Percentiles rank a stretch among this genome's conserved stretches.
Evolutionary conservation across 1,140 invertebrate species (phyloP).

Genomic region (Micrasema minimum): DNA sequence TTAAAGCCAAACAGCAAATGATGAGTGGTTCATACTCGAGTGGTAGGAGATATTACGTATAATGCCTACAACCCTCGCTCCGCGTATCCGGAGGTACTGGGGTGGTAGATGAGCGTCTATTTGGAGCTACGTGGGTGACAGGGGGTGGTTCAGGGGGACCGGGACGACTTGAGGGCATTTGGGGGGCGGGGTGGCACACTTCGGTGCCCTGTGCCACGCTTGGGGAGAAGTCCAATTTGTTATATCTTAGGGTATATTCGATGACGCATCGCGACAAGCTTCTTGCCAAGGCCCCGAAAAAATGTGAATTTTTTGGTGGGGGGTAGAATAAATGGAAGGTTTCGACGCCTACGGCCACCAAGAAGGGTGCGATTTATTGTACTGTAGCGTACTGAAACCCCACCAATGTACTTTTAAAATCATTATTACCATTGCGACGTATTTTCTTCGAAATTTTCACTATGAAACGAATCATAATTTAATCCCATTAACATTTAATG

Average conservation of each 20-base stretch:
- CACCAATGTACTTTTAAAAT: neutral
- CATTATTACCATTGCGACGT: no score
- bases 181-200: constrained; percentile 23
- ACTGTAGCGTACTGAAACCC: no score
- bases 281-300: constrained; percentile 45
- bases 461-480: no score
- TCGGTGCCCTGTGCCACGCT: constrained; percentile 25
- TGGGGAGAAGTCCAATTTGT: constrained; percentile 50
- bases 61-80: constrained; percentile 1
- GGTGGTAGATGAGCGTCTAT: constrained; percentile 31
- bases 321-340: neutral
- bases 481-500: constrained; percentile 45
- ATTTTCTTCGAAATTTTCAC: no score
- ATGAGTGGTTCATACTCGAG: constrained; percentile 19
- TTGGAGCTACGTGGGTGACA: constrained; percentile 26
- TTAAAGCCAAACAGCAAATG: constrained; percentile 14
- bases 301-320: constrained; percentile 43
- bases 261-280: constrained; percentile 49
- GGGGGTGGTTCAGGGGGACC: neutral
- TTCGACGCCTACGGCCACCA: no score
- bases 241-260: constrained; percentile 49
- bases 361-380: no score
- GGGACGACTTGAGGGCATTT: constrained; percentile 10
- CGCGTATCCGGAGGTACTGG: neutral
- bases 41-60: neutral